A percentile compares a stretch with the other conserved stretches of the same genome.
Evolutionary conservation across 2,888 invertebrate genomes (phyloP).

Genomic region (Troglohyphantes excavatus): DNA sequence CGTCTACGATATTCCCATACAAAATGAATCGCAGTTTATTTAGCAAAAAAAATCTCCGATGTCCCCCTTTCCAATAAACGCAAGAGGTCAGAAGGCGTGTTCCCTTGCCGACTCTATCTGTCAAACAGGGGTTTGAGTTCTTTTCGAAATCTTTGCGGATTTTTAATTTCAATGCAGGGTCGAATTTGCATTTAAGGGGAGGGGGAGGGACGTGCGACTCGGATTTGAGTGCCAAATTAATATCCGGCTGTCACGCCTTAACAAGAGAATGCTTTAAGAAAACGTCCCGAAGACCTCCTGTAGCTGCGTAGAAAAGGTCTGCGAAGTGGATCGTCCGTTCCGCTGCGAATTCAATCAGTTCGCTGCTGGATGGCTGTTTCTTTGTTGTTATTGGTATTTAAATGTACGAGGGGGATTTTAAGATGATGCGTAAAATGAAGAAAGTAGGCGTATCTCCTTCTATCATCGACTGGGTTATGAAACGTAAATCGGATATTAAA

Average conservation of each 20-base stretch:
- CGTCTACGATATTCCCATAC: slow-evolving; percentile 8
- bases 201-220: slow-evolving; percentile 45
- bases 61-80: slow-evolving; percentile 18
- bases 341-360: slow-evolving; percentile 46
- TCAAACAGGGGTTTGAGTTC: slow-evolving; percentile 13
- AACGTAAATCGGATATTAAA: slow-evolving; percentile 2
- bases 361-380: neutral
- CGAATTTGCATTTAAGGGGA: slow-evolving; percentile 71
- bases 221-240: slow-evolving; percentile 63
- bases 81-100: slow-evolving; percentile 63
- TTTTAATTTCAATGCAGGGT: slow-evolving; percentile 61
- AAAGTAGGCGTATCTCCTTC: slow-evolving; percentile 1
- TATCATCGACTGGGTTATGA: neutral
- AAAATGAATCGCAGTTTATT: slow-evolving; percentile 51
- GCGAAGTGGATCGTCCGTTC: slow-evolving; percentile 25
- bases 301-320: slow-evolving; percentile 10
- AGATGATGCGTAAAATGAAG: slow-evolving; percentile 15
- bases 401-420: slow-evolving; percentile 10
- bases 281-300: slow-evolving; percentile 22
- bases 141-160: slow-evolving; percentile 31
- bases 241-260: slow-evolving; percentile 74
- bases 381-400: slow-evolving; percentile 33
- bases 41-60: slow-evolving; percentile 45
- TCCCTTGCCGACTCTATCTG: slow-evolving; percentile 7
- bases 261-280: slow-evolving; percentile 57